Base-by-base conservation (phyloP, 2,888 invertebrate genomes). In the Trachelus iudaicus region DNA sequence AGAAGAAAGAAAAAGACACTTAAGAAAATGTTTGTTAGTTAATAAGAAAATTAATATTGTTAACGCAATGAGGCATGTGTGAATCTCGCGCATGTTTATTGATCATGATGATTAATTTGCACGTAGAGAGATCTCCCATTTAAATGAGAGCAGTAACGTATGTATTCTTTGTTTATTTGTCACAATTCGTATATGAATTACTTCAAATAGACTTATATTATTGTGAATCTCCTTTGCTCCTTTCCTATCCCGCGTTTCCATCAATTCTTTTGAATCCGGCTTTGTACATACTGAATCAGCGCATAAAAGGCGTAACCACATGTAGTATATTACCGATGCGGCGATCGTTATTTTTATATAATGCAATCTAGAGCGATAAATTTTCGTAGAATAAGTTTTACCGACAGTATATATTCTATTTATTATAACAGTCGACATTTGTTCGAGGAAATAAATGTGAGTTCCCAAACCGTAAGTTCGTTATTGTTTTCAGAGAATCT, bases 321-420 rank as follows among this genome's bases (percentile, higher is more conserved):
- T 73, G 80, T 77, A 82, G 80, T 77, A 82, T 79, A 81, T 80
- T 77, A 69, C 73, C 80, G 77, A 78, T 82, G 79, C 79, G 81
- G 76, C 79, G 79, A 79, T 83, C 81, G 80, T 79, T 83, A 83
- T 82, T 80, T 80, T 80, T 80, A 79, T 81, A 80, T 76, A 79
- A 74, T 79, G 77, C 79, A 69, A 76, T 76, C 76, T 77, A 75
- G 75, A 79, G 75, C 73, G 34, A 79, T 69, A 34, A 68, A 69
- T 74, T 37, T 79, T 71, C 68, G 23, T 56, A 56, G 75, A 69
- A 11, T 79, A 75, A 79, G 69, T 56, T 77, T 81, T 79, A 79
- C 73, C 76, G 35, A 80, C 80, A 69, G 56, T 79, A 69, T 74
- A 75, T 77, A 79, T 77, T 79, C 68, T 77, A 80, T 80, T 81